phyloP scores from a whole-genome alignment of 2,797 vertebrate species.

The Acanthurus tractus region DNA sequence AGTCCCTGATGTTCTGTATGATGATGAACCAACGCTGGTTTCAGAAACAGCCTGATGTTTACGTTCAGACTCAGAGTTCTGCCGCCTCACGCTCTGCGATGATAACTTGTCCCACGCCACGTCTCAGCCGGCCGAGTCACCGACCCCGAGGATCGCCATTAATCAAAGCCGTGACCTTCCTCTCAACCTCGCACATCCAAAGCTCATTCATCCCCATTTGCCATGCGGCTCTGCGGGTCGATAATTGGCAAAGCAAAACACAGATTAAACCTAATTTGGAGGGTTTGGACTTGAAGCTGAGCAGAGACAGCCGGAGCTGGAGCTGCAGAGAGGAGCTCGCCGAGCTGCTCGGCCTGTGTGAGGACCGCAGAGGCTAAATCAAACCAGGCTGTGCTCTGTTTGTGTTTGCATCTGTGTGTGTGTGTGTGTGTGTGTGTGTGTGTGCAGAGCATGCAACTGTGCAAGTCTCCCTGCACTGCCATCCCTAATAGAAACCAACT shows the following conservation, averaged over 20 bases:
- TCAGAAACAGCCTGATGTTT: conserved; percentile 10
- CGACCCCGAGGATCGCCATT: conserved; percentile 71
- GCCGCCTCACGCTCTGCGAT: conserved; percentile 37
- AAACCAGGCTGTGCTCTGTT: conserved; percentile 78
- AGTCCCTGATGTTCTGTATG: conserved; percentile 18
- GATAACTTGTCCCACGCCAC: conserved; percentile 35
- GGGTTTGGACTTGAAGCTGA: conserved; percentile 78
- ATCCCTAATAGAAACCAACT: conserved; percentile 81
- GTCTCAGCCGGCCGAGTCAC: conserved; percentile 30
- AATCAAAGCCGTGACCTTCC: conserved; percentile 75
- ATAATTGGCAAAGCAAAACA: conserved; percentile 85
- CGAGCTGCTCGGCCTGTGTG: conserved; percentile 67
- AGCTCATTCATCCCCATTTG: conserved; percentile 80
- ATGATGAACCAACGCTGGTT: conserved; percentile 22
- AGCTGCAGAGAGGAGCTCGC: conserved; percentile 73
- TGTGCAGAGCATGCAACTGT: conserved; percentile 53
- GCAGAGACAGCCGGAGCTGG: conserved; percentile 71
- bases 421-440: conserved; percentile 45
- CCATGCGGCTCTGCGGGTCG: conserved; percentile 73
- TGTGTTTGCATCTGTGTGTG: conserved; percentile 58
- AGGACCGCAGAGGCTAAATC: conserved; percentile 79
- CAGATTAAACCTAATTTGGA: conserved; percentile 83
- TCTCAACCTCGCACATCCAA: conserved; percentile 72
- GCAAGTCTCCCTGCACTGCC: conserved; percentile 63
- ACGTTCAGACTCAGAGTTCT: conserved; percentile 31